Evolutionary conservation across 2,113 vertebrate species (phyloP).

Genomic region (Plecturocebus donacophilus): DNA sequence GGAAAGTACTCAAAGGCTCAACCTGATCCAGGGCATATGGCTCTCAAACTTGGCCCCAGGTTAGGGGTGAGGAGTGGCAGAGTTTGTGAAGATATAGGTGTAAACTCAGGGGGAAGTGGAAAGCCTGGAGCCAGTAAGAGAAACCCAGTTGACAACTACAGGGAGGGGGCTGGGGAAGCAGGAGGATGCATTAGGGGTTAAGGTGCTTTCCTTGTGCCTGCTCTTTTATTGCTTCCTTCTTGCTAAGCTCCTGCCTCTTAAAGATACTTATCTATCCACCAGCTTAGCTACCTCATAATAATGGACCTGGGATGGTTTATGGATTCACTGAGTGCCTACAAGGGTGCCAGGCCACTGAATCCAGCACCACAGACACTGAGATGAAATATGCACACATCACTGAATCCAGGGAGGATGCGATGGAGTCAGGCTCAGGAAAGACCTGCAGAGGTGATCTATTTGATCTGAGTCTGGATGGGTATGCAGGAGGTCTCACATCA

Average conservation of each 20-base stretch:
- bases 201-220: neutral
- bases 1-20: neutral
- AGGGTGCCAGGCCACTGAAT: neutral
- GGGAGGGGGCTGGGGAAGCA: rapidly evolving
- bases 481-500: neutral
- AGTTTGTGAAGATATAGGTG: neutral
- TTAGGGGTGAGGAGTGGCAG: neutral
- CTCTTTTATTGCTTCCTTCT: neutral
- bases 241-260: neutral
- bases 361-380: neutral
- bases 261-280: neutral
- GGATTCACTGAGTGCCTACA: neutral
- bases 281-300: too few species aligned
- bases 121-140: neutral
- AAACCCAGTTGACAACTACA: neutral
- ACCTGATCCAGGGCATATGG: neutral
- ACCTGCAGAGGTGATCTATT: neutral
- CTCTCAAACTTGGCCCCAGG: neutral
- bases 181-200: rapidly evolving
- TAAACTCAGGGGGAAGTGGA: neutral
- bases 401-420: neutral
- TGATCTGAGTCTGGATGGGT: neutral
- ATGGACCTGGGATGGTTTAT: too few species aligned
- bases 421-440: neutral
- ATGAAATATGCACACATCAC: neutral